Evolutionary conservation across 2,797 vertebrate species (phyloP).

Genomic region (Pelochelys cantorii): DNA sequence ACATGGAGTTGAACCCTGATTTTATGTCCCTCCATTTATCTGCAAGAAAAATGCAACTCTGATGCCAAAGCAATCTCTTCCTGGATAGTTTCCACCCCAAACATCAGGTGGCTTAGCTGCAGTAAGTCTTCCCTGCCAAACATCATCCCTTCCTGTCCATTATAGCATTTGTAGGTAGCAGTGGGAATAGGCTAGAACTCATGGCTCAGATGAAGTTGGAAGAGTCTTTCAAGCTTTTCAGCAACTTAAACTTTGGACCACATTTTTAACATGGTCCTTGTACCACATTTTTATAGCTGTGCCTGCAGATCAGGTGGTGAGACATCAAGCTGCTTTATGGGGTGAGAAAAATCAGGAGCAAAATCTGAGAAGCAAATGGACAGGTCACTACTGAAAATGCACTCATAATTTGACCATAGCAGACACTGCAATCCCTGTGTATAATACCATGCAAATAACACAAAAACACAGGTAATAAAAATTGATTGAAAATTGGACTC

Average conservation of each 20-base stretch:
- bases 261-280: not conserved
- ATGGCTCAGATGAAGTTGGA: slow-evolving; percentile 13
- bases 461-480: not conserved
- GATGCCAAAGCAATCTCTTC: slow-evolving; percentile 12
- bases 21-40: not conserved
- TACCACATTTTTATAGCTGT: not conserved
- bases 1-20: not conserved
- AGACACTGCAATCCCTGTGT: not conserved
- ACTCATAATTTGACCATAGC: not conserved
- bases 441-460: not conserved
- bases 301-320: not conserved
- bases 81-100: not conserved
- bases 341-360: not conserved
- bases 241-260: not conserved
- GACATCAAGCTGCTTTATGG: not conserved
- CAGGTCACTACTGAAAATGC: not conserved
- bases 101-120: not conserved
- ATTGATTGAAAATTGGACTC: not conserved
- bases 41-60: not conserved
- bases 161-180: not conserved
- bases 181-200: not conserved
- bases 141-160: not conserved
- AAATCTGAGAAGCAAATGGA: not conserved
- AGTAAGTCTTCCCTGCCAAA: not conserved
- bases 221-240: slow-evolving; percentile 9